Base-by-base conservation (phyloP, 2,797 vertebrate genomes). In the Cynopterus sphinx region DNA sequence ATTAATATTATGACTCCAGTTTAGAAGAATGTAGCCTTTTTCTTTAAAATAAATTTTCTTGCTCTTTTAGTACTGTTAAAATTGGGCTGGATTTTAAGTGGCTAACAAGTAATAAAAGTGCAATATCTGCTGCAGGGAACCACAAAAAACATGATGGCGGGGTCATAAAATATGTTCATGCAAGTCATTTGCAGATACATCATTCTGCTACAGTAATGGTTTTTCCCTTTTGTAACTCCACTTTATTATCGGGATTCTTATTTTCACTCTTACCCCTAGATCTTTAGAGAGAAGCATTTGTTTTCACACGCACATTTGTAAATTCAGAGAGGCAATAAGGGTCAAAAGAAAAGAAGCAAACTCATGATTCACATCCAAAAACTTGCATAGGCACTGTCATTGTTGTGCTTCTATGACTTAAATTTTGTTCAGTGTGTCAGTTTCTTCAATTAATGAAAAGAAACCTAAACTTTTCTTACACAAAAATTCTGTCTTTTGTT, bases 51-150 rank as follows among this genome's bases (percentile, higher is more conserved):
- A 98, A 98, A 98, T 98, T 98, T 98, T 98, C 98, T 94, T 98
- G 96, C 94, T 98, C 98, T 97, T 98, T 98, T 98, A 98, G 98
- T 96, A 97, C 97, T 98, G 98, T 98, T 98, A 98, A 98, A 98
- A 98, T 98, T 98, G 98, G 98, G 96, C 98, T 98, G 98, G 98
- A 98, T 98, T 98, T 98, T 98, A 99, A 98, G 98, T 98, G 98
- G 98, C 98, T 98, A 98, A 98, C 98, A 98, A 98, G 98, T 98
- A 98, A 98, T 98, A 99, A 98, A 98, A 97, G 96, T 98, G 97
- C 97, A 98, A 95, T 98, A 98, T 98, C 98, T 98, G 98, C 98
- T 98, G 95, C 98, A 95, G 98, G 96, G 98, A 97, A 98, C 98
- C 97, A 98, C 98, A 98, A 0, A 97, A 98, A 98, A 98, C 98